Conservation (phyloP, 2,888 invertebrate species). For the Galerucella pusilla region DNA sequence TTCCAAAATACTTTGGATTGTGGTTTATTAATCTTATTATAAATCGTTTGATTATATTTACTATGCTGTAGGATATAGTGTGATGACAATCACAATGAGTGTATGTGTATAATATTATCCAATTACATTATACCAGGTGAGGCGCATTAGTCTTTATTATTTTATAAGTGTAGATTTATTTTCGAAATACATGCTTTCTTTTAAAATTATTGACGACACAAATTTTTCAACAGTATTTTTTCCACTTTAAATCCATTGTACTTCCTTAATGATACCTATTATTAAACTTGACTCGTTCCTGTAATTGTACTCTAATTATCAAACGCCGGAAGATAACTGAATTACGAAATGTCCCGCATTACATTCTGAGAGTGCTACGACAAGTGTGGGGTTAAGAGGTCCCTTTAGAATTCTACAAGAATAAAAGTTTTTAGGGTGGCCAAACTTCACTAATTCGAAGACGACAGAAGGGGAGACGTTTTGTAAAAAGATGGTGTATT, state of each 20-base stretch:
- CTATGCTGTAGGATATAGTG: too few relatives aligned
- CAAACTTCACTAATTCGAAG: background rate
- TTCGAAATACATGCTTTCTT: too few relatives aligned
- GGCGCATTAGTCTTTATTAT: too few relatives aligned
- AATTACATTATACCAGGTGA: too few relatives aligned
- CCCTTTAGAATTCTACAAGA: constrained; percentile 10
- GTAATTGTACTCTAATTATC: constrained; percentile 43
- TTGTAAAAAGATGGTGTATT: background rate
- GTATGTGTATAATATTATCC: too few relatives aligned
- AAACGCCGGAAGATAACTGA: constrained; percentile 39
- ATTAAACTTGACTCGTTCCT: constrained; percentile 37
- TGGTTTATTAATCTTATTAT: too few relatives aligned
- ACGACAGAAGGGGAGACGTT: background rate
- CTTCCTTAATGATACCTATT: constrained; percentile 38
- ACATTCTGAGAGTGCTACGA: constrained; percentile 27
- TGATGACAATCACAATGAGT: too few relatives aligned
- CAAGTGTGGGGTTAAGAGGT: constrained; percentile 16
- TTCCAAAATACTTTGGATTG: too few relatives aligned
- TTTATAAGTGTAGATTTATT: too few relatives aligned
- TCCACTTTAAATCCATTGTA: constrained; percentile 12
- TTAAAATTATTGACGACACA: too few relatives aligned
- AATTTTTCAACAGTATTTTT: background rate
- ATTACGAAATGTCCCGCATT: constrained; percentile 38
- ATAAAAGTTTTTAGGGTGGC: constrained; percentile 14
- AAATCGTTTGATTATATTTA: too few relatives aligned